Base-by-base conservation (phyloP, 2,113 vertebrate genomes). In the Eptatretus burgeri region DNA sequence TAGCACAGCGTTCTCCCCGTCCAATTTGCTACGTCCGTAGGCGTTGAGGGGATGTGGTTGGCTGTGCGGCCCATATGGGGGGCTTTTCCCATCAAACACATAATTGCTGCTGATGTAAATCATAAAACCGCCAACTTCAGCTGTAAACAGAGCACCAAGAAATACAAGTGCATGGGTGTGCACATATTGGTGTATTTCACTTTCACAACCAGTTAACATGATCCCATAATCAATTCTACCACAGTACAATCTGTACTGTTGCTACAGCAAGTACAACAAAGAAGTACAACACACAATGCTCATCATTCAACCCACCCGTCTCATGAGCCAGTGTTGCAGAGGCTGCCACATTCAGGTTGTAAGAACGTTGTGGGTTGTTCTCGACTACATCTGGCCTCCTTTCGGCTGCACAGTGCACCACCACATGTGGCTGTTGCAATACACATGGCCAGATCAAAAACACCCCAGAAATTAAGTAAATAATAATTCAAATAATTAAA, bases 51-150 rank as follows among this genome's bases (percentile, higher is more conserved):
- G 88, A 68, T 77, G 82, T 10, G 88, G 85, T 62, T 69, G 64
- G 62, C 89, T 85, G 13, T 83, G 81, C 70, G 93, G 85, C 20
- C 81, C 81, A 7, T 96, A 95, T 16, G 89, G 88, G 67, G 89
- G 89, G 68, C 73, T 78, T 63, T 80, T 79, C 51, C 89, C 89
- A 66, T 96, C 89, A 68, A 96, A 96, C 14, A 96, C 85, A 14
- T 95, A 95, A 71, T 96, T 84, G 5, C 82, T 84, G 69, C 89
- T 93, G 67, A 96, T 85, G 70, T 91, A 95, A 71, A 95, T 75
- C 64, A 96, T 71, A 72, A 87, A 81, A 0, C 81, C 79, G 66
- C 82, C 81, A 16, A 75, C 62, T 68, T 70, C 71, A 74, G 76
- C 80, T 81, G 67, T 18, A n/a, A 69, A 66, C 51, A 64, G 66